These are phyloP conservation scores for Agonopterix heracliana DNA, from an alignment of 2,888 invertebrate species.

Conservation along the genomic window DNA sequence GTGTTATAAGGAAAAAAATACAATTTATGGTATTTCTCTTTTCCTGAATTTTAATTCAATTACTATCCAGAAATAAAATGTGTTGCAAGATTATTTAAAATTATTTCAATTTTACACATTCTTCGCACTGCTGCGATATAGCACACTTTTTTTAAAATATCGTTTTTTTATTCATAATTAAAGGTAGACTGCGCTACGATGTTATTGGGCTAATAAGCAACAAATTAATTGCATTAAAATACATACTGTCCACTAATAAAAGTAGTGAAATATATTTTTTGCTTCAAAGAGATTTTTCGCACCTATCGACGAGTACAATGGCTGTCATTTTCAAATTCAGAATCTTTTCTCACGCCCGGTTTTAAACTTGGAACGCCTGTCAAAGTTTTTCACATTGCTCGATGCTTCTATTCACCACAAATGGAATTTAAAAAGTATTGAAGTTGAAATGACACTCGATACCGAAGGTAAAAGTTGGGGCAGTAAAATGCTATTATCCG, in stretches of 20 bases:
- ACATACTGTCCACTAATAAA: too few species aligned
- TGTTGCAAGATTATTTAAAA: too few species aligned
- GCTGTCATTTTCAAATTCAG: neutral
- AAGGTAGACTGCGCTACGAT: too few species aligned
- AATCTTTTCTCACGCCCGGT: neutral
- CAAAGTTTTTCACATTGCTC: conserved; percentile 17
- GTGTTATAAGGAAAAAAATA: neutral
- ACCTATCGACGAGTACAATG: too few species aligned
- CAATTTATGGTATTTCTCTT: neutral
- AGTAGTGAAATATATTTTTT: too few species aligned
- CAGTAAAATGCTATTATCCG: conserved; percentile 41
- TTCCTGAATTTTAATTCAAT: too few species aligned
- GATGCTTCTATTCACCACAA: conserved; percentile 20
- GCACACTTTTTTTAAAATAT: too few species aligned
- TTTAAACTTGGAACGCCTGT: conserved; percentile 6
- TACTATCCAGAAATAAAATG: too few species aligned
- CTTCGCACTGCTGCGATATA: too few species aligned
- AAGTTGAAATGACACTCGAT: conserved; percentile 39
- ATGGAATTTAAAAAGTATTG: conserved; percentile 34
- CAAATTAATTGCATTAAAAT: neutral
- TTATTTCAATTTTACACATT: too few species aligned
- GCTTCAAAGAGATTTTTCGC: too few species aligned
- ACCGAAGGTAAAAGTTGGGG: conserved; percentile 29
- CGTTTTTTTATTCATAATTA: too few species aligned
- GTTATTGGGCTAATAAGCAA: neutral